Evolutionary conservation across 2,797 vertebrate genomes (phyloP).

Genomic region (Falco naumanni): DNA sequence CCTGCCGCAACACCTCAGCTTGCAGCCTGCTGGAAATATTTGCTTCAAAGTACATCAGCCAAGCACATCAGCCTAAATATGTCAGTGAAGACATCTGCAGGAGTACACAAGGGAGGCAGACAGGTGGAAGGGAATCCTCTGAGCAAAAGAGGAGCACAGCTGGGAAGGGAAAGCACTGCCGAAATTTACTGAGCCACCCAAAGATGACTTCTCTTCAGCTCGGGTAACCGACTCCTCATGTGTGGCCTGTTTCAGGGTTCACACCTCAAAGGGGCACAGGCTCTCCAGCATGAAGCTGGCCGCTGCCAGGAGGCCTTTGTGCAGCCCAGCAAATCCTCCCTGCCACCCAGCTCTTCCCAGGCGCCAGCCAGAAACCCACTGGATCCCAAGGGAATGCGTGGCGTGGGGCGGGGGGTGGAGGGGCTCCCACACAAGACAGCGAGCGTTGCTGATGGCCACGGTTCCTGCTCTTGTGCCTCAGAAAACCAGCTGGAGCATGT

Average conservation of each 20-base stretch:
- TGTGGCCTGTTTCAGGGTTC: background rate
- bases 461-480: background rate
- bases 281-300: rapidly evolving
- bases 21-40: background rate
- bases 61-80: background rate
- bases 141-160: background rate
- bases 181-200: background rate
- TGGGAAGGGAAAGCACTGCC: background rate
- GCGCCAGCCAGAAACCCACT: background rate
- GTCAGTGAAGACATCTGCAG: background rate
- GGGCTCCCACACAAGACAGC: rapidly evolving
- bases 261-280: background rate
- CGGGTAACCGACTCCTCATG: rapidly evolving
- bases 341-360: rapidly evolving
- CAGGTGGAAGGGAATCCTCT: background rate
- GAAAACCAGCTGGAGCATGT: background rate
- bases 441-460: rapidly evolving
- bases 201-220: background rate
- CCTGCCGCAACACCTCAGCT: background rate
- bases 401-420: too few relatives aligned
- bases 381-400: rapidly evolving
- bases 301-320: background rate
- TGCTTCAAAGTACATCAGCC: background rate
- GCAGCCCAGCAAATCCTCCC: background rate
- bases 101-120: background rate